Evolutionary conservation across 1,140 invertebrate genomes (phyloP).

Genomic region (Harlomillsia oculata): DNA sequence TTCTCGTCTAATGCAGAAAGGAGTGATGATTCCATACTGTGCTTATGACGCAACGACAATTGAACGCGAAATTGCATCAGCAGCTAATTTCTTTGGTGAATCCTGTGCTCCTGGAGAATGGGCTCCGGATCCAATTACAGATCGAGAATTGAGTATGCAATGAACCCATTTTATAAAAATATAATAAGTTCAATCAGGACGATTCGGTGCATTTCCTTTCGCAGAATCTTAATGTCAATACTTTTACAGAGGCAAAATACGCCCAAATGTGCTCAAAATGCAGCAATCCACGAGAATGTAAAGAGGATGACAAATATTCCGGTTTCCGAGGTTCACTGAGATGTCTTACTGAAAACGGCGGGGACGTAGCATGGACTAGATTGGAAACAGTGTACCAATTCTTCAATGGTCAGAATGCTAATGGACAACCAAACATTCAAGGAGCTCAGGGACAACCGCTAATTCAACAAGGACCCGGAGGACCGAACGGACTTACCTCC

Average conservation of each 20-base stretch:
- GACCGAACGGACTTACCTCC: not conserved
- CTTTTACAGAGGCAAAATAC: slow-evolving; percentile 57
- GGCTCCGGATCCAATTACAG: slow-evolving; percentile 58
- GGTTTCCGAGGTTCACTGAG: slow-evolving; percentile 73
- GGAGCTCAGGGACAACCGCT: not conserved
- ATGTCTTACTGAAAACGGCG: slow-evolving; percentile 65
- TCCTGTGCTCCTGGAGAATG: slow-evolving; percentile 69
- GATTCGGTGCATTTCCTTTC: slow-evolving; percentile 18
- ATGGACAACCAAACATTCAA: not conserved
- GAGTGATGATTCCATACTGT: slow-evolving; percentile 54
- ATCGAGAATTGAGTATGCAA: slow-evolving; percentile 57
- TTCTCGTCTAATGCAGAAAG: slow-evolving; percentile 56
- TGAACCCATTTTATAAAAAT: not conserved
- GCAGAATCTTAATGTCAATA: no score
- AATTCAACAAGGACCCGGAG: not conserved
- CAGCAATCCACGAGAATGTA: slow-evolving; percentile 58
- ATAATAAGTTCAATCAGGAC: not conserved
- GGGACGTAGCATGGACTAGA: slow-evolving; percentile 74
- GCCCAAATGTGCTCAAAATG: slow-evolving; percentile 62
- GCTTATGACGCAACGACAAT: slow-evolving; percentile 57
- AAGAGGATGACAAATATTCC: slow-evolving; percentile 69
- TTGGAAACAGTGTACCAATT: slow-evolving; percentile 52
- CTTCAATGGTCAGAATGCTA: slow-evolving; percentile 18
- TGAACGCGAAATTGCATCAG: slow-evolving; percentile 61
- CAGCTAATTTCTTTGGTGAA: slow-evolving; percentile 60